Evolutionary conservation across 1,140 invertebrate genomes (phyloP), one percentile per base, ranked within the genome.

Genomic region (Cepaea nemoralis): DNA sequence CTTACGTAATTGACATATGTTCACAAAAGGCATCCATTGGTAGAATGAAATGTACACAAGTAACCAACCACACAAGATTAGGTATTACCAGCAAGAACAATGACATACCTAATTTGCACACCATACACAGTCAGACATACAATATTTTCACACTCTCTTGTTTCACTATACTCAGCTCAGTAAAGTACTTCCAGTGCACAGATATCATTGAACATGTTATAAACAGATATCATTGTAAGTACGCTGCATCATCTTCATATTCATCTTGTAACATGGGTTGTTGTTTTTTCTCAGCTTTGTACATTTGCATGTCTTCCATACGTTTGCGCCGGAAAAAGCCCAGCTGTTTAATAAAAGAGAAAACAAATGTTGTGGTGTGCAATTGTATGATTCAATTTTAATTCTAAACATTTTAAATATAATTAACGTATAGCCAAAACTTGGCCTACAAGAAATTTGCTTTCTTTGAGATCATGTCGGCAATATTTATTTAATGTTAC

Each of bases 241-340:
- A 39, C 10, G 69, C 69, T 16, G 1, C 8, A n/a, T 76, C 80
- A 35, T 84, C 81, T 31, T 81, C 77, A 50, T 85, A 74, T 35
- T 81, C 73, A 27, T 82, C 78, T 10, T 76, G 77, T 70, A 83
- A 33, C 76, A 83, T 83, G 37, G 82, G 81, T 42, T 83, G 77
- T 33, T 85, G 81, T 71, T 85, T 82, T 42, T 82, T 82, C 78
- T 85, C 82, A 63, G 80, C 84, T 63, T 85, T 76, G 59, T 83
- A 85, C 69, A 82, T 85, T 81, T 82, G 73, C 84, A 85, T 85
- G 35, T 85, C 82, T 75, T 87, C 84, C 59, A 96, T 96, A 67
- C 96, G 93, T 91, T 97, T 96, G 85, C 97, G 94, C 88, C 97
- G 96, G 92, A 98, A 98, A 94, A 98, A 97, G 80, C 96, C 96